Evolutionary conservation across 2,888 invertebrate genomes (phyloP).

Genomic region (Thelaira solivaga): DNA sequence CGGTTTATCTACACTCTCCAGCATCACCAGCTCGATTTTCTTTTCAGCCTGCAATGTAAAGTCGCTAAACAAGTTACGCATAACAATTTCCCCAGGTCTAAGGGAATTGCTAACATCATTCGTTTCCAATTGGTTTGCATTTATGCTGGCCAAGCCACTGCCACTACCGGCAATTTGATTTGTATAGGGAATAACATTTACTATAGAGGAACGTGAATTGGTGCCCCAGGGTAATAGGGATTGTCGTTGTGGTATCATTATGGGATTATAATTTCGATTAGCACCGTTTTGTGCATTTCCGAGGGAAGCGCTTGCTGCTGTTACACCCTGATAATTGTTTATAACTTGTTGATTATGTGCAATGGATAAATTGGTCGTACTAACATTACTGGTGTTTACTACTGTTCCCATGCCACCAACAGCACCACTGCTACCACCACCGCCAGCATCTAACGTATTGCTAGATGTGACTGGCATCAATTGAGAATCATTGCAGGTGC

Average conservation of each 20-base stretch:
- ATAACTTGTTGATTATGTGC: constrained; percentile 50
- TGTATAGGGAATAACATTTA: constrained; percentile 73
- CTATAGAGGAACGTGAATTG: constrained; percentile 75
- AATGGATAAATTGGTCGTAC: neutral
- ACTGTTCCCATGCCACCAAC: constrained; percentile 15
- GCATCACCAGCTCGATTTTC: constrained; percentile 96
- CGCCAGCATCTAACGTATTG: constrained; percentile 29
- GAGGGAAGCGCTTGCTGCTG: constrained; percentile 45
- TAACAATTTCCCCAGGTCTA: constrained; percentile 96
- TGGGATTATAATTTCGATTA: constrained; percentile 60
- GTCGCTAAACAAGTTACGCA: constrained; percentile 93
- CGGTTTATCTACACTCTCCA: constrained; percentile 95
- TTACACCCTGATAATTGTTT: constrained; percentile 39
- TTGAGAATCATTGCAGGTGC: constrained; percentile 61
- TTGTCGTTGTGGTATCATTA: constrained; percentile 77
- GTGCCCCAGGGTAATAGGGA: constrained; percentile 90
- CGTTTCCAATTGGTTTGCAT: constrained; percentile 43
- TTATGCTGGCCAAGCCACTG: neutral
- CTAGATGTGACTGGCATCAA: constrained; percentile 20
- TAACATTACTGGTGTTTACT: neutral
- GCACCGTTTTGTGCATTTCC: constrained; percentile 53
- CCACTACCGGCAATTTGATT: constrained; percentile 39
- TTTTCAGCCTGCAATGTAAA: constrained; percentile 96
- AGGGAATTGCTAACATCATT: constrained; percentile 71
- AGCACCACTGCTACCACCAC: constrained; percentile 28